phyloP scores from a whole-genome alignment of 2,888 invertebrate genomes.

The Caradrina kadenii region DNA sequence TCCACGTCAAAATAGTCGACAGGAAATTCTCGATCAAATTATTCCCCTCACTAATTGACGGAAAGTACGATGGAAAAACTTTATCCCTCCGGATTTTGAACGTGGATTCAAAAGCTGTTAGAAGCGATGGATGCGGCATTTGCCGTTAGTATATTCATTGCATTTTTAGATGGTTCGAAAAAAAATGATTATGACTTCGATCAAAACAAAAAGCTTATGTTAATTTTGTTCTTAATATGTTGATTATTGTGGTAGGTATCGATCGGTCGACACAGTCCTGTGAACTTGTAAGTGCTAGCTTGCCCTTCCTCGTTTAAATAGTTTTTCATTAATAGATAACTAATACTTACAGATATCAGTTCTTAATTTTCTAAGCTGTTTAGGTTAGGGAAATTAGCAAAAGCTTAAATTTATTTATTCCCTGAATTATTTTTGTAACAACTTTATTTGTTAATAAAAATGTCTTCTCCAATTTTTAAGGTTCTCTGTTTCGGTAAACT shows the following conservation, averaged over 20 bases:
- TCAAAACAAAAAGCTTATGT: no score
- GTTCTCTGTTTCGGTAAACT: constrained; percentile 6
- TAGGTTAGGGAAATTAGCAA: no score
- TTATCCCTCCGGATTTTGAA: constrained; percentile 38
- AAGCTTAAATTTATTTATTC: no score
- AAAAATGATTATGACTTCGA: not conserved
- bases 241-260: no score
- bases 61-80: constrained; percentile 57
- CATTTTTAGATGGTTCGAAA: not conserved
- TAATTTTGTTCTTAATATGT: no score
- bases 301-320: no score
- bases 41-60: constrained; percentile 63
- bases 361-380: no score
- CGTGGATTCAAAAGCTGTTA: constrained; percentile 11
- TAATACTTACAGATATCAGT: no score
- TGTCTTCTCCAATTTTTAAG: constrained; percentile 15
- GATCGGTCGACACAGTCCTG: no score
- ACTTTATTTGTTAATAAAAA: not conserved
- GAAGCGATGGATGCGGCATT: constrained; percentile 29
- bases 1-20: constrained; percentile 36
- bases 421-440: no score
- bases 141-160: not conserved
- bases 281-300: no score
- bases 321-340: no score
- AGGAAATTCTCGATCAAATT: constrained; percentile 66